Percentiles rank a stretch among this genome's conserved stretches.
Evolutionary conservation across 2,797 vertebrate species (phyloP).

Genomic region (Amniataba percoides): DNA sequence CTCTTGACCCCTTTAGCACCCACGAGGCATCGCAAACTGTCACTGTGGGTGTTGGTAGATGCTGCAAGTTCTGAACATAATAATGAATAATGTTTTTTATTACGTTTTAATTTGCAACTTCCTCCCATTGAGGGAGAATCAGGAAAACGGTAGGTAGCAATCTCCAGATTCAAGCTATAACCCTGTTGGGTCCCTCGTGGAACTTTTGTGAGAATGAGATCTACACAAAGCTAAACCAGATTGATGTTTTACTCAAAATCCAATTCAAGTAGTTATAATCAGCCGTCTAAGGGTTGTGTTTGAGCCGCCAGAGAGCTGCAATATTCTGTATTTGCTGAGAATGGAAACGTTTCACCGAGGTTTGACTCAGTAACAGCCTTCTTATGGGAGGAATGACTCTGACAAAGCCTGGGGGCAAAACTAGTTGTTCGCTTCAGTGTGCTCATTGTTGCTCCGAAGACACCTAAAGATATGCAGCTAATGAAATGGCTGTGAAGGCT

Average conservation of each 20-base stretch:
- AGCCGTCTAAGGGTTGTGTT: slow-evolving; percentile 23
- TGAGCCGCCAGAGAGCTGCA: slow-evolving; percentile 49
- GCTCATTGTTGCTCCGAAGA: slow-evolving; percentile 56
- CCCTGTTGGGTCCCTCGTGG: slow-evolving; percentile 19
- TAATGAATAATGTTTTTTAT: slow-evolving; percentile 64
- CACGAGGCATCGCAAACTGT: slow-evolving; percentile 40
- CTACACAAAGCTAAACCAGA: slow-evolving; percentile 40
- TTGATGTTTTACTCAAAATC: slow-evolving; percentile 64
- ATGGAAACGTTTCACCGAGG: slow-evolving; percentile 43
- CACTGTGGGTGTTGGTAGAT: slow-evolving; percentile 59
- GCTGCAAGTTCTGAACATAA: slow-evolving; percentile 44
- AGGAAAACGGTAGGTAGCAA: slow-evolving; percentile 32
- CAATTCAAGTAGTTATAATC: slow-evolving; percentile 59
- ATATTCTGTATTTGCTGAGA: slow-evolving; percentile 41
- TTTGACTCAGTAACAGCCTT: slow-evolving; percentile 49
- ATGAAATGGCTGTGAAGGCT: slow-evolving; percentile 59
- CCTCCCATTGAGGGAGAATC: slow-evolving; percentile 39
- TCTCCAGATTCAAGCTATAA: slow-evolving; percentile 38
- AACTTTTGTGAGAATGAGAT: slow-evolving; percentile 41
- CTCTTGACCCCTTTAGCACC: slow-evolving; percentile 59
- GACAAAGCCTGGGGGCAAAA: slow-evolving; percentile 50
- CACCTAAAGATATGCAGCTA: slow-evolving; percentile 58
- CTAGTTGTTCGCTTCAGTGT: slow-evolving; percentile 49
- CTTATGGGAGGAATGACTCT: slow-evolving; percentile 44
- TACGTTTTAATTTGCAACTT: slow-evolving; percentile 57